phyloP scores from a whole-genome alignment of 1,140 invertebrate genomes.

The Trichomalopsis sarcophagae region DNA sequence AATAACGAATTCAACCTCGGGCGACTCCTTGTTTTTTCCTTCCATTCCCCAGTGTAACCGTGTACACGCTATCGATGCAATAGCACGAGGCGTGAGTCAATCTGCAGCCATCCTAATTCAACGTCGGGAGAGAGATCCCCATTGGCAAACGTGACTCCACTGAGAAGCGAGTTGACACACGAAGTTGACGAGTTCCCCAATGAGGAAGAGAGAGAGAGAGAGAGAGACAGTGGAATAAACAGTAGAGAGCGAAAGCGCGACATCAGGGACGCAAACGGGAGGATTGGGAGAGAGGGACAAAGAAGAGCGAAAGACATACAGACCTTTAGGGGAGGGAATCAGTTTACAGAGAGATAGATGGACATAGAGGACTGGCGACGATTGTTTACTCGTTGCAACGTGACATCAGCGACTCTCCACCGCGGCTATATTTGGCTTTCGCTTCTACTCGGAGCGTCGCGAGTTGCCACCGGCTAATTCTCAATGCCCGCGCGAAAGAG shows the following conservation, averaged over 20 bases:
- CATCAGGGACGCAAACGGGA: neutral
- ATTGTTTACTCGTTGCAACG: slow-evolving; percentile 29
- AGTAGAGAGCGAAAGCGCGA: neutral
- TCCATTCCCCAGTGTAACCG: neutral
- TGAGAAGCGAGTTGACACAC: slow-evolving; percentile 60
- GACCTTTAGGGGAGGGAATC: neutral
- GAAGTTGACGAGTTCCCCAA: slow-evolving; percentile 61
- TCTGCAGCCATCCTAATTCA: slow-evolving; percentile 29
- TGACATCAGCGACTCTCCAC: neutral
- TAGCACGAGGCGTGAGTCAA: neutral
- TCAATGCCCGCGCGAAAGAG: slow-evolving; percentile 20
- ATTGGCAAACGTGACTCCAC: slow-evolving; percentile 36
- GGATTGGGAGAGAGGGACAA: neutral
- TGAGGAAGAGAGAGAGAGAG: slow-evolving; percentile 44
- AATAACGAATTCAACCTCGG: neutral
- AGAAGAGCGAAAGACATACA: neutral
- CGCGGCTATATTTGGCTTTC: slow-evolving; percentile 12
- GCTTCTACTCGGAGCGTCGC: neutral
- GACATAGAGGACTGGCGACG: neutral
- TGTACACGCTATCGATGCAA: neutral
- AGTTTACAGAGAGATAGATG: neutral
- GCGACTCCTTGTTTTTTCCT: neutral
- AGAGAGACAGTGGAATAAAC: slow-evolving; percentile 39
- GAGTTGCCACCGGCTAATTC: neutral
- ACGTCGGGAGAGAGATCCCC: neutral